Evolutionary conservation across 2,113 vertebrate species (phyloP), one percentile per base, ranked within the genome.

Genomic region (Tor tambroides): DNA sequence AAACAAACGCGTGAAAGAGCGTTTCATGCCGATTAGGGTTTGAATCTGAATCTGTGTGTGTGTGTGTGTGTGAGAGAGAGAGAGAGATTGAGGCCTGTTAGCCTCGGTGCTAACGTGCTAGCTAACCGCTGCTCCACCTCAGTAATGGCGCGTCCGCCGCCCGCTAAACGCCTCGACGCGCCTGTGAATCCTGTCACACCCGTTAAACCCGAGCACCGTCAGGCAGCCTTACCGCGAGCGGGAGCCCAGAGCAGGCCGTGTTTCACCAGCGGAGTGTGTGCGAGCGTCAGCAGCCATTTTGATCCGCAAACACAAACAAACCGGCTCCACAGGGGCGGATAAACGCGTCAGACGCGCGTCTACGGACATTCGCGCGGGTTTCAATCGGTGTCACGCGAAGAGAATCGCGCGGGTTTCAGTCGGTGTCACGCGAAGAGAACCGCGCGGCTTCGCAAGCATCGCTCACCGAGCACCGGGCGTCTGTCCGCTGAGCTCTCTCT

Each of bases 31-130:
- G 43, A 4, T 51, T 30, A 26, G 4, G 30, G 75, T 17, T 4
- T 2, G 15, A 19, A 4, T 43, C 28, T 32, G 28, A 41, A 1
- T 38, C 32, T 21, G 19, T 23, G 54, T 56, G 54, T 23, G 49
- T 51, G 0, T 32, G 21, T 41, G 35, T 21, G 21, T 7, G 6
- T 23, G 43, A 5, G 41, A n/a, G 14, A 30, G 75, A 69, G 61
- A 7, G 32, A 38, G 35, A 38, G 41, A 23, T 35, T 54, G 32
- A 32, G 85, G 85, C 85, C 85, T 87, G 28, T 67, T 87, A 83
- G 86, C 80, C n/a, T 56, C 51, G 10, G 35, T 82, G 86, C 78
- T 86, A 81, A 80, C 21, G 19, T 28, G 41, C 43, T 85, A 85
- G 28, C 46, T 86, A 79, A 56, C n/a, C 51, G 38, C 38, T 51